phyloP scores from a whole-genome alignment of 2,113 vertebrate genomes.

The Alosa alosa region DNA sequence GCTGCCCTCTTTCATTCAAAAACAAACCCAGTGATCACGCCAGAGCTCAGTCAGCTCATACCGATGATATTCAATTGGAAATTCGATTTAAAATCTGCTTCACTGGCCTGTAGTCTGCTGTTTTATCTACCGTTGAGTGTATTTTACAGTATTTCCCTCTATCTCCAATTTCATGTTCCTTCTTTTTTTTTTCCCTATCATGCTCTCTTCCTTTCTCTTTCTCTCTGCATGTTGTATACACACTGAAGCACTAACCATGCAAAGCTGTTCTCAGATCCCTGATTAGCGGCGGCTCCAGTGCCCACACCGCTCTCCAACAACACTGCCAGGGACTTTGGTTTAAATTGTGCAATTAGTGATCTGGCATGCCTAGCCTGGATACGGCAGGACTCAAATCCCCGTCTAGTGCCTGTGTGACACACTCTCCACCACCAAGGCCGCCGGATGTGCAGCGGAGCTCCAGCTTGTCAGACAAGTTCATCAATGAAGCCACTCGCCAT shows the following conservation, averaged over 20 bases:
- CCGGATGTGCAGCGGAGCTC: slow-evolving; percentile 38
- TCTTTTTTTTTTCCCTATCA: neutral
- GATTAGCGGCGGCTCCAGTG: slow-evolving; percentile 60
- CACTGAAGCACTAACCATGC: slow-evolving; percentile 43
- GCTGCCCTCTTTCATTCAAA: neutral
- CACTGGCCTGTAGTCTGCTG: neutral
- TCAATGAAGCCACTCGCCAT: slow-evolving; percentile 36
- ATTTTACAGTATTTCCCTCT: neutral
- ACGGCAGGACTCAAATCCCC: slow-evolving; percentile 63
- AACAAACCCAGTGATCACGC: neutral
- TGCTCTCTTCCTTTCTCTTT: neutral
- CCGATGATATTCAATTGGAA: neutral
- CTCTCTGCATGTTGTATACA: neutral
- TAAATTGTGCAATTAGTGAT: slow-evolving; percentile 73
- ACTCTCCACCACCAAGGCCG: slow-evolving; percentile 58
- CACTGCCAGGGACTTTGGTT: slow-evolving; percentile 70
- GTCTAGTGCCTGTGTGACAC: slow-evolving; percentile 53
- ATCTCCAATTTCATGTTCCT: neutral
- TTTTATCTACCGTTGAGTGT: neutral
- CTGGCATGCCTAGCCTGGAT: slow-evolving; percentile 65
- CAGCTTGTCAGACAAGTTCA: slow-evolving; percentile 65
- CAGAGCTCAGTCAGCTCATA: neutral
- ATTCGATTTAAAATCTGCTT: neutral
- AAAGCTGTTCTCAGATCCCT: slow-evolving; percentile 60
- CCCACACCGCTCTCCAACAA: slow-evolving; percentile 62